Conservation (phyloP, 2,113 vertebrate species). For the Taurulus bubalis region DNA sequence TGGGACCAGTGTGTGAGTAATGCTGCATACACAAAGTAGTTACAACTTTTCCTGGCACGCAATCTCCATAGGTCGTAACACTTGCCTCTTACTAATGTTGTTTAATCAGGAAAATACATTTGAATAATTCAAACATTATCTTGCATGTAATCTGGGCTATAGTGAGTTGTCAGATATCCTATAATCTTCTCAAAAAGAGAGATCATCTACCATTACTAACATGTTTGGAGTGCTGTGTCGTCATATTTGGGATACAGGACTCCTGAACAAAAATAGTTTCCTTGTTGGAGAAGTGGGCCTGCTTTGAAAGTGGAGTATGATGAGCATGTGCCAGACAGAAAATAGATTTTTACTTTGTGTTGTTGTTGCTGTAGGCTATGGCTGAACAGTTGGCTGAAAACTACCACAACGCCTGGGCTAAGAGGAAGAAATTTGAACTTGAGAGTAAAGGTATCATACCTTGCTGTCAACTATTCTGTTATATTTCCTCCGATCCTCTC, state of each 20-base stretch:
- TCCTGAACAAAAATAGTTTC: not conserved
- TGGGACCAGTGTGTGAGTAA: conserved; percentile 93
- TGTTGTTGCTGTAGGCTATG: conserved; percentile 86
- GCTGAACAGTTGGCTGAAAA: conserved; percentile 96
- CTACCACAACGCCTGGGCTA: conserved; percentile 95
- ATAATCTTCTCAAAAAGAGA: not conserved
- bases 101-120: not conserved
- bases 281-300: not conserved
- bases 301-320: not conserved
- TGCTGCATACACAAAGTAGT: not conserved
- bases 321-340: not conserved
- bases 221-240: conserved; percentile 1
- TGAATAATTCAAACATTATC: not conserved
- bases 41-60: not conserved
- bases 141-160: not conserved
- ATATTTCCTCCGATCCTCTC: not conserved
- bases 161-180: conserved; percentile 1
- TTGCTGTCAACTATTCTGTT: not conserved
- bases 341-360: not conserved
- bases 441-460: conserved; percentile 89
- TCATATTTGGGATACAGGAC: not conserved
- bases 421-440: conserved; percentile 92
- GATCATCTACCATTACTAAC: not conserved
- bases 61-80: not conserved
- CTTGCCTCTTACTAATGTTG: not conserved